Percentiles rank a stretch among this genome's conserved stretches.
phyloP scores from a whole-genome alignment of 2,888 invertebrate genomes.

The Steinernema scapterisci region DNA sequence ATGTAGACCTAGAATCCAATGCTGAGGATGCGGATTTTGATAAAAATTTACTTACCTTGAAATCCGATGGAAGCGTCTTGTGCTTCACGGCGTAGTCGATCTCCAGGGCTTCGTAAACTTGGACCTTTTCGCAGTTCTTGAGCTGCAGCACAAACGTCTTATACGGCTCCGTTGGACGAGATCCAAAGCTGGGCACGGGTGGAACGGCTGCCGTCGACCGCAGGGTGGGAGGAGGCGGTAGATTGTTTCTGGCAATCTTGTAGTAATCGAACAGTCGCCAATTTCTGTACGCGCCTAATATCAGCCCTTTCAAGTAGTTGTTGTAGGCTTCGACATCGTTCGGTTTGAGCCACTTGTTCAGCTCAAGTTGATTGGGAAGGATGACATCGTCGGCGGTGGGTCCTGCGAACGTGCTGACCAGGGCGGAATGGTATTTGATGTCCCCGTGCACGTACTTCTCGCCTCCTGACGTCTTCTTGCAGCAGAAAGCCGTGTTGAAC shows the following conservation, averaged over 20 bases:
- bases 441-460: constrained; percentile 51
- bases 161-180: constrained; percentile 43
- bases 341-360: not conserved
- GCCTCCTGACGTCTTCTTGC: constrained; percentile 52
- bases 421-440: constrained; percentile 55
- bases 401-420: too few species aligned
- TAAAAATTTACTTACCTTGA: constrained; percentile 45
- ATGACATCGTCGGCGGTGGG: not conserved
- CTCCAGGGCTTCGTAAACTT: constrained; percentile 55
- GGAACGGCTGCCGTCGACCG: not conserved
- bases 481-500: constrained; percentile 95
- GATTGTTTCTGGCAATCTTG: too few species aligned
- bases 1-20: constrained; percentile 47
- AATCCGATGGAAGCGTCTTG: constrained; percentile 47
- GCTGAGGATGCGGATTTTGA: too few species aligned
- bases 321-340: too few species aligned
- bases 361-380: not conserved
- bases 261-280: too few species aligned
- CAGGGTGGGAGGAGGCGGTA: too few species aligned
- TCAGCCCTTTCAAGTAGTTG: too few species aligned
- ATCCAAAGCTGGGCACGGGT: constrained; percentile 40
- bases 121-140: constrained; percentile 51
- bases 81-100: constrained; percentile 61
- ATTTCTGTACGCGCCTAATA: too few species aligned
- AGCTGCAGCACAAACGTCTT: constrained; percentile 50